These are phyloP conservation scores for Timandra comae DNA, from an alignment of 2,888 invertebrate genomes.

Conservation along the genomic window DNA sequence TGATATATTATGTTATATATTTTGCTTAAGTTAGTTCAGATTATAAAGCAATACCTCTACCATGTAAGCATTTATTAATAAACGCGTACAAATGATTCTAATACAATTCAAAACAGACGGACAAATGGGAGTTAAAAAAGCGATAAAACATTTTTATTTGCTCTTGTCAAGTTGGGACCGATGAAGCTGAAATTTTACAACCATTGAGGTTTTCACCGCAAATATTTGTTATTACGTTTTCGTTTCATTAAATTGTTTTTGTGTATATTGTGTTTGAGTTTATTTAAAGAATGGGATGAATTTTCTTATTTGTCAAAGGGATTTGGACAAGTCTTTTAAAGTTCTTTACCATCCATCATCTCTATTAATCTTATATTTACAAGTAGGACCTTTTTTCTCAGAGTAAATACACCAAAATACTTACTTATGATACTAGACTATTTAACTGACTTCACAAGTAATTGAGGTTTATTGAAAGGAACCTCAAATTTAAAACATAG, in stretches of 20 bases:
- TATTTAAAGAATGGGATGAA: conserved; percentile 6
- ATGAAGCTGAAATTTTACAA: conserved; percentile 43
- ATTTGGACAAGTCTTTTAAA: too few relatives aligned
- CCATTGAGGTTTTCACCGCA: conserved; percentile 40
- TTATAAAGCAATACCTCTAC: conserved; percentile 6
- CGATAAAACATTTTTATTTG: conserved; percentile 49
- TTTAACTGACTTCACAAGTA: too few relatives aligned
- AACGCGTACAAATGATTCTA: conserved; percentile 25
- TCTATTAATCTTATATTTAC: too few relatives aligned
- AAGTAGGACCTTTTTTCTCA: too few relatives aligned
- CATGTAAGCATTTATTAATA: conserved; percentile 5
- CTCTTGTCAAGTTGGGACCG: conserved; percentile 37
- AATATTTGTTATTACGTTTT: conserved; percentile 40
- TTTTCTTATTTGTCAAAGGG: too few relatives aligned
- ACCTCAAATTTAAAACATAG: too few relatives aligned
- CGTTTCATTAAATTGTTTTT: conserved; percentile 36
- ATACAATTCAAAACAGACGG: conserved; percentile 28
- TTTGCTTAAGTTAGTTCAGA: background rate
- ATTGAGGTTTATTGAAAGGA: too few relatives aligned
- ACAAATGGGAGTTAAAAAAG: conserved; percentile 37
- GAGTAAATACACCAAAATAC: too few relatives aligned
- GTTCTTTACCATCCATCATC: too few relatives aligned
- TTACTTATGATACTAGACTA: too few relatives aligned
- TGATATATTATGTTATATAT: background rate
- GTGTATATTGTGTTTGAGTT: conserved; percentile 26